Conservation (phyloP, 1,140 invertebrate genomes). For the Oscheius sp. region DNA sequence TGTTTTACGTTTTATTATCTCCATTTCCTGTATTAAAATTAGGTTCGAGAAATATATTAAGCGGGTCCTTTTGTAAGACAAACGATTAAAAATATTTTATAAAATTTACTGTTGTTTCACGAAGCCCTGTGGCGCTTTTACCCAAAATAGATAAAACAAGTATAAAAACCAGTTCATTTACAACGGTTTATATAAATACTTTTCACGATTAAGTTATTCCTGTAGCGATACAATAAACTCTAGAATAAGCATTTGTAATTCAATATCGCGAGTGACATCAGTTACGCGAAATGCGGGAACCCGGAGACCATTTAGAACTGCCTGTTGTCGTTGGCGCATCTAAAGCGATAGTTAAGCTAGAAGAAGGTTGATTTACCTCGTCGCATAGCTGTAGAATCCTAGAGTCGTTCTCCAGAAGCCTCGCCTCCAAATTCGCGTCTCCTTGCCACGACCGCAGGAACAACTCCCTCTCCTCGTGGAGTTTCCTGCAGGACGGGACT, state of each 20-base stretch:
- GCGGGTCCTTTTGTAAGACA: too few species aligned
- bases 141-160: too few species aligned
- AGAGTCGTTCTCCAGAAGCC: neutral
- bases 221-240: neutral
- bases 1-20: neutral
- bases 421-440: neutral
- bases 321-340: neutral
- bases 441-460: neutral
- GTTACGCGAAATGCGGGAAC: constrained; percentile 10
- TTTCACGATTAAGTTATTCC: too few species aligned
- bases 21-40: neutral
- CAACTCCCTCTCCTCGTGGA: neutral
- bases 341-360: neutral
- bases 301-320: neutral
- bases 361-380: neutral
- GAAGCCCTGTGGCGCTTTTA: too few species aligned
- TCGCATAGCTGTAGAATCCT: constrained; percentile 6
- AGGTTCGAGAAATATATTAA: too few species aligned
- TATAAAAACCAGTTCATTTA: too few species aligned
- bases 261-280: neutral
- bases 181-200: too few species aligned
- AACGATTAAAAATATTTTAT: too few species aligned
- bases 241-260: constrained; percentile 11
- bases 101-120: too few species aligned
- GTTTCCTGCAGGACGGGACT: neutral